Conservation (phyloP, 2,888 invertebrate genomes). For the Gymnocheta viridis region DNA sequence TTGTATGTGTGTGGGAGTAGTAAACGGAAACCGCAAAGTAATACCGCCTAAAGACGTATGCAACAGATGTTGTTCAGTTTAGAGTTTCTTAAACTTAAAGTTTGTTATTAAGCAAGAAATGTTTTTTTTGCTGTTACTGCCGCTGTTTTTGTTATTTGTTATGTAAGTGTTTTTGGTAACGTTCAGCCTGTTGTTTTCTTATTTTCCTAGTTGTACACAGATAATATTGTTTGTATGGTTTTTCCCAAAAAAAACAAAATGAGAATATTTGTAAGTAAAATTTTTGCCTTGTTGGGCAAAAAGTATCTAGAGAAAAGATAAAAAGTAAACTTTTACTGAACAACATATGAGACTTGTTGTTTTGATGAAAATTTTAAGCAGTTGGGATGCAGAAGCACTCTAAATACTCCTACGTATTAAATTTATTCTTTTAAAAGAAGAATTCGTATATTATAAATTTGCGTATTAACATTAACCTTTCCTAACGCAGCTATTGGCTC, state of each 20-base stretch:
- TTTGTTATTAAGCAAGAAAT: constrained; percentile 47
- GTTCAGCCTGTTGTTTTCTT: constrained; percentile 18
- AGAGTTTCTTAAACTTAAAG: constrained; percentile 63
- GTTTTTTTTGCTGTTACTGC: constrained; percentile 6
- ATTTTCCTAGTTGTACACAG: not conserved
- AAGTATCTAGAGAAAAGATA: not conserved
- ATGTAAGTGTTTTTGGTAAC: constrained; percentile 30
- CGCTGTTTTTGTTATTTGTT: constrained; percentile 46
- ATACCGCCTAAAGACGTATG: constrained; percentile 69
- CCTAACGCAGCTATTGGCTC: not conserved
- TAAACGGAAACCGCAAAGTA: constrained; percentile 64
- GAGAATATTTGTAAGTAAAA: constrained; percentile 27
- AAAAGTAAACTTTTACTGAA: constrained; percentile 51
- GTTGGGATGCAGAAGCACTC: not conserved
- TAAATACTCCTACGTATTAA: constrained; percentile 53
- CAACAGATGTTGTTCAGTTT: constrained; percentile 71
- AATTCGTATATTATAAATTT: constrained; percentile 17
- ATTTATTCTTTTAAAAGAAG: constrained; percentile 36
- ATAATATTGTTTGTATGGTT: constrained; percentile 30
- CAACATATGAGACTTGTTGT: constrained; percentile 64
- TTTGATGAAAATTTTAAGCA: constrained; percentile 5
- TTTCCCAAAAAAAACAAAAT: constrained; percentile 35
- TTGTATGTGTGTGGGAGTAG: constrained; percentile 2
- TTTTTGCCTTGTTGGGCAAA: constrained; percentile 26
- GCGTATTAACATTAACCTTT: constrained; percentile 11